phyloP scores from a whole-genome alignment of 2,888 invertebrate genomes.

The Pimpla rufipes region DNA sequence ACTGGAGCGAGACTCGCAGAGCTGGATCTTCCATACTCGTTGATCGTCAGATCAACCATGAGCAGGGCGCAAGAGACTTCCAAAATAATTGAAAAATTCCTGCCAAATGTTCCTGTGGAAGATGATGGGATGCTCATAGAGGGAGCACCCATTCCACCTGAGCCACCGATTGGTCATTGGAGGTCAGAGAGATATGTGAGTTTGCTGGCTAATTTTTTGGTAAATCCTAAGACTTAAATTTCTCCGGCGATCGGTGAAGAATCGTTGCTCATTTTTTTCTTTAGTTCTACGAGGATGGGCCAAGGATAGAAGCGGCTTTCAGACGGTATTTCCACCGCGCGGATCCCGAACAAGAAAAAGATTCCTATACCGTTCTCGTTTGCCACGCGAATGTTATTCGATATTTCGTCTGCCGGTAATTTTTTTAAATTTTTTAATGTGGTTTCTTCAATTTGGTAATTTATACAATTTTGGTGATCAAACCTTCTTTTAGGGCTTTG shows the following conservation, averaged over 20 bases:
- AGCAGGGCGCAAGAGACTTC: slow-evolving; percentile 97
- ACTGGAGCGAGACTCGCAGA: slow-evolving; percentile 94
- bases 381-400: slow-evolving; percentile 99
- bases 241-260: neutral
- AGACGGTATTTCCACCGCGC: slow-evolving; percentile 97
- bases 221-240: neutral
- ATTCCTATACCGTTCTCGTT: slow-evolving; percentile 95
- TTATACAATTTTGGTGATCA: neutral
- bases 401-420: slow-evolving; percentile 95
- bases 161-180: slow-evolving; percentile 96
- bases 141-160: slow-evolving; percentile 97
- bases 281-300: slow-evolving; percentile 97
- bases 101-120: slow-evolving; percentile 88
- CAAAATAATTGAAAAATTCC: slow-evolving; percentile 90
- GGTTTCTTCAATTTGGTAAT: no score
- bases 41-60: slow-evolving; percentile 96
- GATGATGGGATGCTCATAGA: slow-evolving; percentile 93
- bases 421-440: no score
- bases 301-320: slow-evolving; percentile 98
- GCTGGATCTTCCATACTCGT: slow-evolving; percentile 92
- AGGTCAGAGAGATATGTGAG: slow-evolving; percentile 92
- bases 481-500: slow-evolving; percentile 90
- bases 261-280: slow-evolving; percentile 80
- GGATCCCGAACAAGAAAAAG: slow-evolving; percentile 91
- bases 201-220: slow-evolving; percentile 53